Conservation (phyloP, 2,888 invertebrate species). For the Limenitis camilla region DNA sequence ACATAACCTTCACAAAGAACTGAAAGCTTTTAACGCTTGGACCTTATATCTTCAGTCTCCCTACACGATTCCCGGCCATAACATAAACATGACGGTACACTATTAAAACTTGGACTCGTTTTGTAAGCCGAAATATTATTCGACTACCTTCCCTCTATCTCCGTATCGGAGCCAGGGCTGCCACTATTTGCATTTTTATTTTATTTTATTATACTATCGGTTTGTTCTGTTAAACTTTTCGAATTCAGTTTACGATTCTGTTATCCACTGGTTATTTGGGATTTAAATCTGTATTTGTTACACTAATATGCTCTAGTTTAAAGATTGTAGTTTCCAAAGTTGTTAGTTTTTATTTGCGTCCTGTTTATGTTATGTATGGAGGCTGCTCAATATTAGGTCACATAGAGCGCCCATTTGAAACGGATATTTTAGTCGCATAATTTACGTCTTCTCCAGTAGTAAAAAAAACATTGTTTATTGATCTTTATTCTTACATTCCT, state of each 20-base stretch:
- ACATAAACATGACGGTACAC: constrained; percentile 71
- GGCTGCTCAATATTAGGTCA: neutral
- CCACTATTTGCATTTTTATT: constrained; percentile 63
- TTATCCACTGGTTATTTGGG: constrained; percentile 35
- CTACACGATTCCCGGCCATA: constrained; percentile 54
- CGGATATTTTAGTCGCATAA: too few relatives aligned
- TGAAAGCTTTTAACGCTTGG: constrained; percentile 30
- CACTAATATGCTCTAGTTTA: constrained; percentile 14
- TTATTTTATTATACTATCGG: constrained; percentile 43
- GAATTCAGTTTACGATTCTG: constrained; percentile 35
- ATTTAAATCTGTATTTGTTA: constrained; percentile 31
- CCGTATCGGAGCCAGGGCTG: constrained; percentile 53
- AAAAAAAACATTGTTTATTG: too few relatives aligned
- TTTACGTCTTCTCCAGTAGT: too few relatives aligned
- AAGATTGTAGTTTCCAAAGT: constrained; percentile 11
- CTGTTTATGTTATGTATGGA: neutral
- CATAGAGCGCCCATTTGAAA: too few relatives aligned
- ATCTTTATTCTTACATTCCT: too few relatives aligned
- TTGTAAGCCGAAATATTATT: constrained; percentile 74
- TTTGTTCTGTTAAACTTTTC: constrained; percentile 31
- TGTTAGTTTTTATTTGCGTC: constrained; percentile 12
- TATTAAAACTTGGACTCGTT: constrained; percentile 74
- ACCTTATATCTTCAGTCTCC: constrained; percentile 28
- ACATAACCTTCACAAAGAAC: constrained; percentile 14
- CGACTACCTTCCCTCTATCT: constrained; percentile 68